A percentile compares a stretch with the other conserved stretches of the same genome.
phyloP scores from a whole-genome alignment of 2,797 vertebrate species.

The Limosa lapponica region DNA sequence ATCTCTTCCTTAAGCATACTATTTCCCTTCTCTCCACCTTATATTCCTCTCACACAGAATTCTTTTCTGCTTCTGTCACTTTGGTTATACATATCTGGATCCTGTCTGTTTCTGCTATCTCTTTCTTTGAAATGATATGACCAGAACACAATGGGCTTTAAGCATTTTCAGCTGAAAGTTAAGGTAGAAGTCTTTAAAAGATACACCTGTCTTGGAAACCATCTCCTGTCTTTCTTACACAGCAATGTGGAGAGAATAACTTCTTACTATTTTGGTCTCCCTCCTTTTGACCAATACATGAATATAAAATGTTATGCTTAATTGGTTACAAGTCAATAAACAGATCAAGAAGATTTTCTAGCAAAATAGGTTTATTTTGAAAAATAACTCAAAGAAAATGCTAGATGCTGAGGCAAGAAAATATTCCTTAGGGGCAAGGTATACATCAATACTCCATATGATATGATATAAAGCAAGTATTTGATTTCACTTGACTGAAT shows the following conservation, averaged over 20 bases:
- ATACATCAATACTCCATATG: not conserved
- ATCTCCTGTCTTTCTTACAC: not conserved
- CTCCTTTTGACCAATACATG: fast-evolving
- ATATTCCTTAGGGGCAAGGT: fast-evolving
- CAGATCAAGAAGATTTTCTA: not conserved
- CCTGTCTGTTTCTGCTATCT: not conserved
- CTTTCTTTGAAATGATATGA: not conserved
- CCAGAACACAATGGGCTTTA: not conserved
- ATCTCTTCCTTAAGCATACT: not conserved
- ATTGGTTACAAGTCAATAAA: not conserved
- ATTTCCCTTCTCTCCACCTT: not conserved
- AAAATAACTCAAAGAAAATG: not conserved
- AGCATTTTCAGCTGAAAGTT: not conserved
- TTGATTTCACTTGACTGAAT: not conserved
- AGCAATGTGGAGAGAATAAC: not conserved
- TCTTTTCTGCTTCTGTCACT: not conserved
- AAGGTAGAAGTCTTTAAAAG: not conserved
- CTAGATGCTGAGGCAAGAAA: not conserved
- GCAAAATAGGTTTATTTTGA: not conserved
- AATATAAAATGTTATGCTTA: not conserved
- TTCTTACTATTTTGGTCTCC: not conserved
- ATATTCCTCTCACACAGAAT: not conserved
- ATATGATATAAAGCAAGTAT: not conserved
- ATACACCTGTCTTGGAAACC: not conserved
- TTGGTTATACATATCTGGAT: not conserved